Evolutionary conservation across 92 coral and sea anemone species (phyloP), one percentile per base, ranked within the genome.

Genomic region (Umimayanthus chanpuru): DNA sequence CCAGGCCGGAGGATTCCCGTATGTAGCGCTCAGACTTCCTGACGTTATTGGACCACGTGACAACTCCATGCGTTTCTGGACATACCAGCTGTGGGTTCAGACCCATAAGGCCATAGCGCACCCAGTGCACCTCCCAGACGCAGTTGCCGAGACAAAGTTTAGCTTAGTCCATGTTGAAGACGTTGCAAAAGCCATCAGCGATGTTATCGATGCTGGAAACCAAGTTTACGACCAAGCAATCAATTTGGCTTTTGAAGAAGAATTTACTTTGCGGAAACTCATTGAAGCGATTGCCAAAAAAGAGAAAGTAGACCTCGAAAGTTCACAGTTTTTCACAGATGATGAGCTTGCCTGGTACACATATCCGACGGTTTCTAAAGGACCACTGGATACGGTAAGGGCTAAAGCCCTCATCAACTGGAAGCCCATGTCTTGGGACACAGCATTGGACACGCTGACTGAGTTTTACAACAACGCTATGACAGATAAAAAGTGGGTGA

Each of bases 31-130:
- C 10, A 88, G 99, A 50, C 92, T 97, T 68, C 99, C 99, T 72
- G 96, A 95, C 88, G 99, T 92, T 23, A 94, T 97, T 61, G 99
- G 99, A 74, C 97, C 97, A 89, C 97, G 99, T 77, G 99, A 97
- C 77, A 96, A 91, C 67, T 92, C 96, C 68, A 91, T 95, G 67
- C 96, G 99, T 30, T 95, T 96, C 88, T 97, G 99, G 99, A 92
- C 93, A 28, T 97, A 97, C 80, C 99, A 97, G 88, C 91, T 97
- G 90, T 97, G 99, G 99, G 86, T 95, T 32, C 89, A 88, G 28
- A 89, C 96, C 73, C 99, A 95, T 64, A 91, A 91, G 61, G 92
- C 90, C 58, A 94, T 97, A 80, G 91, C 86, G 47, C 91, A 97
- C 58, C 98, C 94, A 6, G 97, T 97, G 15, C 99, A 96, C 70